Conservation (phyloP, 1,140 invertebrate genomes). For the Probaryconus sp. region DNA sequence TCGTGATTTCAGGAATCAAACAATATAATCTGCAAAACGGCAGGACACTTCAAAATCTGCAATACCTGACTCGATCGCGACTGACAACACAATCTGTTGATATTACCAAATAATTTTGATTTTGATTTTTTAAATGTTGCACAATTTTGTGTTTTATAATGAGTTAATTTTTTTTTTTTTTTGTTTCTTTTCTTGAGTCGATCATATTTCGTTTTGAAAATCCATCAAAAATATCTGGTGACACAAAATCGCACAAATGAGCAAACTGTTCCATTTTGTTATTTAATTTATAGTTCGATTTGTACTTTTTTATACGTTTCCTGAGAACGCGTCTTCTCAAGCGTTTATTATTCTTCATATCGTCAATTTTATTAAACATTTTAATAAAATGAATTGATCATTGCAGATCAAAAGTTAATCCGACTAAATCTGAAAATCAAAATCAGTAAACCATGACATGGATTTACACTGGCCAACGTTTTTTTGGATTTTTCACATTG, state of each 20-base stretch:
- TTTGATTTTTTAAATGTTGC: too few relatives aligned
- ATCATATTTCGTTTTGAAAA: not conserved
- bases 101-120: not conserved
- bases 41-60: too few relatives aligned
- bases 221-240: constrained; percentile 47
- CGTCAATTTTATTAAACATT: constrained; percentile 7
- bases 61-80: too few relatives aligned
- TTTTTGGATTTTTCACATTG: constrained; percentile 50
- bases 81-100: too few relatives aligned
- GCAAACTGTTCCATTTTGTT: not conserved
- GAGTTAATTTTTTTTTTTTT: too few relatives aligned
- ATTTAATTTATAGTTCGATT: constrained; percentile 9
- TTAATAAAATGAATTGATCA: constrained; percentile 48
- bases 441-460: constrained; percentile 34
- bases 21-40: not conserved
- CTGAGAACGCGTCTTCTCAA: too few relatives aligned
- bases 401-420: constrained; percentile 53
- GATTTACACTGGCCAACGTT: constrained; percentile 49
- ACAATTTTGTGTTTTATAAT: not conserved
- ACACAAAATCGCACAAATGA: too few relatives aligned
- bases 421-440: constrained; percentile 51
- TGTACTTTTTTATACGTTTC: not conserved
- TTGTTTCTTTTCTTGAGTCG: not conserved
- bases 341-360: constrained; percentile 3
- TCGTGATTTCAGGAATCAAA: constrained; percentile 31